phyloP scores from a whole-genome alignment of 2,888 invertebrate species.

The Morpho helenor region DNA sequence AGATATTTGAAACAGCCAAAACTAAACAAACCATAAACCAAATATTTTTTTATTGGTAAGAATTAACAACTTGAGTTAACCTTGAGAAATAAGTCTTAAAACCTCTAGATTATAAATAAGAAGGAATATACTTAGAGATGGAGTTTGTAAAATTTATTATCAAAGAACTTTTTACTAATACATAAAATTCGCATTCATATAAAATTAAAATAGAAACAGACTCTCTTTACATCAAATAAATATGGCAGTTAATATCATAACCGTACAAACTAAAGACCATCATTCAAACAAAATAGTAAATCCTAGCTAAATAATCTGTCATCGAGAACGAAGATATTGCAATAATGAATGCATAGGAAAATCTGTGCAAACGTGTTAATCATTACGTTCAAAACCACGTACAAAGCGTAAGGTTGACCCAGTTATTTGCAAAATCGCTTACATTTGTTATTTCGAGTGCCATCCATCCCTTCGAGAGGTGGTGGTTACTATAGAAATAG shows the following conservation, averaged over 20 bases:
- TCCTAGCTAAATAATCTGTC: slow-evolving; percentile 15
- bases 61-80: too few species aligned
- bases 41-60: too few species aligned
- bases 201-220: too few species aligned
- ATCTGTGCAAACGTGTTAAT: slow-evolving; percentile 27
- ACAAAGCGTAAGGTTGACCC: slow-evolving; percentile 29
- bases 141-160: too few species aligned
- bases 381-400: slow-evolving; percentile 28
- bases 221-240: too few species aligned
- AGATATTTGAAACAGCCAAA: too few species aligned
- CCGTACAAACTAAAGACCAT: slow-evolving; percentile 12
- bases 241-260: not conserved
- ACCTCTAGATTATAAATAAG: too few species aligned
- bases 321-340: slow-evolving; percentile 13
- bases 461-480: slow-evolving; percentile 43
- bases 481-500: slow-evolving; percentile 49
- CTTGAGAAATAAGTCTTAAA: too few species aligned
- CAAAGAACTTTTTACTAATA: too few species aligned
- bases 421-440: slow-evolving; percentile 37
- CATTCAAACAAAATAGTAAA: slow-evolving; percentile 11
- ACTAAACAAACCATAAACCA: too few species aligned
- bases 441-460: slow-evolving; percentile 30
- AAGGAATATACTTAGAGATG: too few species aligned
- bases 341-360: slow-evolving; percentile 24
- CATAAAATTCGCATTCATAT: too few species aligned